Evolutionary conservation across 1,140 invertebrate species (phyloP), one percentile per base, ranked within the genome.

Genomic region (Drosophila ironensis): DNA sequence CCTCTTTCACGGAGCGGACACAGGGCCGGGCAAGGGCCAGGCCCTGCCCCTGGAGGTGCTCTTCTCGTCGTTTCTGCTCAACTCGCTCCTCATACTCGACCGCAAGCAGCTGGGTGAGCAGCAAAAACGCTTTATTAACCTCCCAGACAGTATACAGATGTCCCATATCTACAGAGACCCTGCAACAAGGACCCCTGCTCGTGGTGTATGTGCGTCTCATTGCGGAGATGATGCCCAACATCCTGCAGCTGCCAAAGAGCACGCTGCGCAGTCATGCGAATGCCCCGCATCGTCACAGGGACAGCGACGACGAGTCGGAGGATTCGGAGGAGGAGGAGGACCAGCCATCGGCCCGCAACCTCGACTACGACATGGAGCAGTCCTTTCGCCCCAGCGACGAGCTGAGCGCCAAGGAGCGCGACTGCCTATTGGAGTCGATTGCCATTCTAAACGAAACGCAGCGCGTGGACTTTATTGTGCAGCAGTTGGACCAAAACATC

Each of bases 51-150:
- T 53, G 5, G 72, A 77, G 12, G 1, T 22, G 3, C n/a, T 84
- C 5, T 84, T 88, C 25, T 87, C 67, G 16, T 78, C 76, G 22
- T 90, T 90, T 84, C 68, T 94, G 20, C 90, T 94, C 1, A 93
- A 93, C 90, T 93, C 93, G 14, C 89, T 95, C 4, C 87, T 96
- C 14, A 90, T 92, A 2, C 80, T 96, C 17, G 94, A 95, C 90
- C 93, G 93, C 2, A 77, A 89, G 30, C 91, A 92, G 72, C 93
- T 93, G 86, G 91, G 93, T 93, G 88, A 92, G 92, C 4, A 9
- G 6, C 4, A 9, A 9, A 12, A n/a, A 16, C 3, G 5, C 2
- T 4, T 2, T 25, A 4, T 37, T 4, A 9, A 2, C 6, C 6
- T 2, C 6, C 2, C 0, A 14, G 4, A 3, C 3, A 17, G 2